Evolutionary conservation across 2,113 vertebrate genomes (phyloP).

Genomic region (Acanthisitta chloris): DNA sequence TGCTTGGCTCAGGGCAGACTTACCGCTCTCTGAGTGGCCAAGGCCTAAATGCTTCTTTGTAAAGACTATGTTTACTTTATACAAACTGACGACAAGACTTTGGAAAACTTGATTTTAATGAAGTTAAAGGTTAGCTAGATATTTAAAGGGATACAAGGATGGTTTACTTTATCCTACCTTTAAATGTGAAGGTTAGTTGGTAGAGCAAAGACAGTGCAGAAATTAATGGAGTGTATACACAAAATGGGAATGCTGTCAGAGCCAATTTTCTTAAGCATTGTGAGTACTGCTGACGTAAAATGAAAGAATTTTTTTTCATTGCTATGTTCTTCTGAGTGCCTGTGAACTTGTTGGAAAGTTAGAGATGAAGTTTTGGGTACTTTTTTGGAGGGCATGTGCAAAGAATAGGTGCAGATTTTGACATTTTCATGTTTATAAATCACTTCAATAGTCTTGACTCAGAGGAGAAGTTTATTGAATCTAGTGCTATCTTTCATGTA

Average conservation of each 20-base stretch:
- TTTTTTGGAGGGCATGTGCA: background rate
- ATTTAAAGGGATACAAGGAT: background rate
- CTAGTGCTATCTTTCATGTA: background rate
- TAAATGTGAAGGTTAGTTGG: background rate
- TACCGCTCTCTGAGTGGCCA: background rate
- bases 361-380: background rate
- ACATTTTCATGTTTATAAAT: background rate
- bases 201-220: background rate
- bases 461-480: background rate
- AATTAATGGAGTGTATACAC: background rate
- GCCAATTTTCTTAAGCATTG: background rate
- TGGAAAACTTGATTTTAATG: background rate
- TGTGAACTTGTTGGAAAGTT: constrained; percentile 9
- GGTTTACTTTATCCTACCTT: constrained; percentile 14
- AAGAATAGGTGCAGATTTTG: background rate
- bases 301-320: constrained; percentile 9
- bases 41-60: background rate
- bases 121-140: constrained; percentile 6
- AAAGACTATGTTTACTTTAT: background rate
- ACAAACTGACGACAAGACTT: background rate
- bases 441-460: background rate
- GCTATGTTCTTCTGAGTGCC: background rate
- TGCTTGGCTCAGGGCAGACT: background rate
- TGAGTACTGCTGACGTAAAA: background rate
- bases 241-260: background rate